Evolutionary conservation across 2,113 vertebrate genomes (phyloP).

Genomic region (Desmodus rotundus): DNA sequence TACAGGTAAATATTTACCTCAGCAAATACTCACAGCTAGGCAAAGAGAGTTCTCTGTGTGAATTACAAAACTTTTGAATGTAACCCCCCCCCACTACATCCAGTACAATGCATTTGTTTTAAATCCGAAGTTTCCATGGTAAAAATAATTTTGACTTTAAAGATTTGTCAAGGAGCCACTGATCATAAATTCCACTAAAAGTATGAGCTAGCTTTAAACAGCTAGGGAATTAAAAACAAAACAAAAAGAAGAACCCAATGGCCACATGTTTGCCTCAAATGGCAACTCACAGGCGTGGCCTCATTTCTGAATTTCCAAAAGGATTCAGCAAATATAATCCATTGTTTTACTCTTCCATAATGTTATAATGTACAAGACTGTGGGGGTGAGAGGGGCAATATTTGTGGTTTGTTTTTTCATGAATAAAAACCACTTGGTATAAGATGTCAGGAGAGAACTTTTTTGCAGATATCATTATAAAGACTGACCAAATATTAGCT

Average conservation of each 20-base stretch:
- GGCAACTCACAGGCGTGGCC: not conserved
- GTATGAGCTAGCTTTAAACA: not conserved
- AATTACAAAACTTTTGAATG: not conserved
- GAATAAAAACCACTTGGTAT: not conserved
- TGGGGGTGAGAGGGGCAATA: not conserved
- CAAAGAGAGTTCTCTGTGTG: not conserved
- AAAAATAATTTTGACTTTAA: conserved; percentile 1
- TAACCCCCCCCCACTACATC: no score
- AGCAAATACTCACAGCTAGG: not conserved
- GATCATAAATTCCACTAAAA: not conserved
- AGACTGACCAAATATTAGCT: not conserved
- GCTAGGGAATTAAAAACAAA: not conserved
- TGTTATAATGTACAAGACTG: not conserved
- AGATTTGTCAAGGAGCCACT: not conserved
- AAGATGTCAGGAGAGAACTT: conserved; percentile 15
- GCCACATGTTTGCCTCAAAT: not conserved
- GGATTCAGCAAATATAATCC: not conserved
- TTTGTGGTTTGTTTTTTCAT: not conserved
- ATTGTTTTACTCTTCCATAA: not conserved
- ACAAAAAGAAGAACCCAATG: not conserved
- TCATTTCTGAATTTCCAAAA: conserved; percentile 43
- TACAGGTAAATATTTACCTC: not conserved
- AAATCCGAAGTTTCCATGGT: not conserved
- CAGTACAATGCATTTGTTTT: not conserved
- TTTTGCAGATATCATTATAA: conserved; percentile 17